Conservation (phyloP, 2,797 vertebrate genomes). For the Catamblyrhynchus diadema region DNA sequence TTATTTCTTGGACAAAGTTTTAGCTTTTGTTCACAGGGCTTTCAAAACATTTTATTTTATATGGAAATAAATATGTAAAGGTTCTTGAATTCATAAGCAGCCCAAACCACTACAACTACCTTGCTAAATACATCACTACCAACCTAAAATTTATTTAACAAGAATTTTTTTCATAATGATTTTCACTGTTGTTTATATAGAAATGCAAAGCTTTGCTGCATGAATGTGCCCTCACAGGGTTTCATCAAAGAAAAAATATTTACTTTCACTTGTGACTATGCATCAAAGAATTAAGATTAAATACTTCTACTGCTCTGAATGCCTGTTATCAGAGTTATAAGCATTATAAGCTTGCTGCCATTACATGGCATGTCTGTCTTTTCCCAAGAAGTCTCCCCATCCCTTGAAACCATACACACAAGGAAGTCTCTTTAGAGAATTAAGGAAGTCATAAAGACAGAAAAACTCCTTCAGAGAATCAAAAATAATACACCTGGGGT, state of each 20-base stretch:
- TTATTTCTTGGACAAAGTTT: not conserved
- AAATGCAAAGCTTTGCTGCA: not conserved
- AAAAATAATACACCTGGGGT: not conserved
- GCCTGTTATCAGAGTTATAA: not conserved
- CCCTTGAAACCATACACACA: not conserved
- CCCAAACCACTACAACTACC: not conserved
- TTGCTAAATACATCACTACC: not conserved
- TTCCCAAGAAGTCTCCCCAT: not conserved
- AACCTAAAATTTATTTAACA: not conserved
- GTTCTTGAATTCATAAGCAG: not conserved
- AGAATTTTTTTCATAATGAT: not conserved
- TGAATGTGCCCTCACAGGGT: not conserved
- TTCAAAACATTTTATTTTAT: not conserved
- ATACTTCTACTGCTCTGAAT: not conserved
- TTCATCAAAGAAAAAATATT: not conserved
- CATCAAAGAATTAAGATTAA: not conserved
- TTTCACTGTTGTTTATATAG: not conserved
- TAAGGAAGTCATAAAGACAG: not conserved
- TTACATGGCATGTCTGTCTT: not conserved
- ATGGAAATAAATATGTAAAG: not conserved
- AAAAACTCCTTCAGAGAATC: not conserved
- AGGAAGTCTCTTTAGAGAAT: not conserved
- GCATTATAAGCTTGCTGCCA: not conserved
- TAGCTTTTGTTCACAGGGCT: not conserved
- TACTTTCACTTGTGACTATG: not conserved